A percentile compares a stretch with the other conserved stretches of the same genome.
Conservation (phyloP, 1,140 invertebrate species). For the Diuraphis noxia region DNA sequence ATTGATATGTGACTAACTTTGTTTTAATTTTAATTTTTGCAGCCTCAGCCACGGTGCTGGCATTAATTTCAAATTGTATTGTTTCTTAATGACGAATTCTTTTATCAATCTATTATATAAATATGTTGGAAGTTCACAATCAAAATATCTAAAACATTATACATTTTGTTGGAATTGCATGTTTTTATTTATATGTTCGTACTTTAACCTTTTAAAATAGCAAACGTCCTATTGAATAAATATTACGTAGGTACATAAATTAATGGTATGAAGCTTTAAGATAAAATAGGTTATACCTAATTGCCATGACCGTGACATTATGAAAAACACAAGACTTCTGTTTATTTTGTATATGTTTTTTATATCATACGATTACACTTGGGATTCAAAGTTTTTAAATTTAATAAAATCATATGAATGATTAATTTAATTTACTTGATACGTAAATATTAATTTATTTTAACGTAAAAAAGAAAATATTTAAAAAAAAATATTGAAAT, state of each 20-base stretch:
- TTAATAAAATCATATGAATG: background rate
- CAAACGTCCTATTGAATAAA: background rate
- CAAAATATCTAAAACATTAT: background rate
- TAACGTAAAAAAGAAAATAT: background rate
- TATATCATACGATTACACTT: background rate
- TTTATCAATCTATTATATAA: background rate
- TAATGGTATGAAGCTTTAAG: background rate
- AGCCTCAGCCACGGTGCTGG: background rate
- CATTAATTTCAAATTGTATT: background rate
- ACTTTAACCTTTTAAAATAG: background rate
- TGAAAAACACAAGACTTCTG: background rate
- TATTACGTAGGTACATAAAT: background rate
- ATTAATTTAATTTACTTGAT: background rate
- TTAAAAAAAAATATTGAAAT: background rate
- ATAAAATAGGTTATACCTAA: background rate
- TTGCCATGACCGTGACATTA: background rate
- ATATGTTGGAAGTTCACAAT: background rate
- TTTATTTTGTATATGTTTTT: background rate
- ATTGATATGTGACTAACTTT: background rate
- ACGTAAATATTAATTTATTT: background rate
- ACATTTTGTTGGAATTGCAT: background rate
- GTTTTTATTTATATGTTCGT: background rate
- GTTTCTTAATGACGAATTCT: background rate
- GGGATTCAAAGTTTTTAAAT: background rate
- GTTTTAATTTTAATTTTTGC: background rate